Evolutionary conservation across 2,113 vertebrate species (phyloP).

Genomic region (Peromyscus polionotus): DNA sequence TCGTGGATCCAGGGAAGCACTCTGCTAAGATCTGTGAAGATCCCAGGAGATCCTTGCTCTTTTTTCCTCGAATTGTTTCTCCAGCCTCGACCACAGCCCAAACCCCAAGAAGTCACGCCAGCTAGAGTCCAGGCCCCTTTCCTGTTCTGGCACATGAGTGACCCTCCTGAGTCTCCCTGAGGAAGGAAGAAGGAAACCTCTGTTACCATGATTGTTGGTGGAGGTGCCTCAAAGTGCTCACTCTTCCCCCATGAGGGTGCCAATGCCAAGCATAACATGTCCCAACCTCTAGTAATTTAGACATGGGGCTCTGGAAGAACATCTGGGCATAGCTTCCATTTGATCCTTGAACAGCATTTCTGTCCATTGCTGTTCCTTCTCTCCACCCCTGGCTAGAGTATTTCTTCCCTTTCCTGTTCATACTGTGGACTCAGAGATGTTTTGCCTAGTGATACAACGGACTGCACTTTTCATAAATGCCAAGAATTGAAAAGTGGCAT

Average conservation of each 20-base stretch:
- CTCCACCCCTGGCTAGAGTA: neutral
- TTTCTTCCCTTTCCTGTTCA: neutral
- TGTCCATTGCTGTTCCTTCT: neutral
- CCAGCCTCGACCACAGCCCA: slow-evolving; percentile 94
- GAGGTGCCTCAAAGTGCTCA: neutral
- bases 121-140: slow-evolving; percentile 88
- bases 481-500: neutral
- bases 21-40: slow-evolving; percentile 91
- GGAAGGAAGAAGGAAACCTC: slow-evolving; percentile 29
- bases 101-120: slow-evolving; percentile 94
- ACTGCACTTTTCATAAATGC: neutral
- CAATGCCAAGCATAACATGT: neutral
- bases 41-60: slow-evolving; percentile 91
- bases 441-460: neutral
- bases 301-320: neutral
- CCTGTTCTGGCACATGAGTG: slow-evolving; percentile 89
- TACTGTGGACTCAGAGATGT: neutral
- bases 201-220: neutral
- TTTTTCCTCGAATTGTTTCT: slow-evolving; percentile 84
- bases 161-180: slow-evolving; percentile 94
- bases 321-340: neutral
- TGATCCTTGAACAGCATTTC: neutral
- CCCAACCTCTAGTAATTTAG: neutral
- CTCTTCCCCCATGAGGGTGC: neutral
- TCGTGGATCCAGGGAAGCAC: slow-evolving; percentile 91